phyloP scores from a whole-genome alignment of 2,113 vertebrate genomes.

The Calidris pygmaea region DNA sequence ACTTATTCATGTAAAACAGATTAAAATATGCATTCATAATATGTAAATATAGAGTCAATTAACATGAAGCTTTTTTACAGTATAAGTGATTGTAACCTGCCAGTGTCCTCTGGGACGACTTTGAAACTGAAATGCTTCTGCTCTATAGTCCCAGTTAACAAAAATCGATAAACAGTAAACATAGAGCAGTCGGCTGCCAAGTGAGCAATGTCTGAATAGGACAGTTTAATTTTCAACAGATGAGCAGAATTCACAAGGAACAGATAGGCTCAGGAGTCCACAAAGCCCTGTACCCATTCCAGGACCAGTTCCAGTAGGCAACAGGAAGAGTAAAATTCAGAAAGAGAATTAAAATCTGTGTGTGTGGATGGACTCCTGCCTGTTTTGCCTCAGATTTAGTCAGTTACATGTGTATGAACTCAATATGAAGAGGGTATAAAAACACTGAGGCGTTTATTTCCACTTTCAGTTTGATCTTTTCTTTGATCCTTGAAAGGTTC shows the following conservation, averaged over 20 bases:
- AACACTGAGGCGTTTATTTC: background rate
- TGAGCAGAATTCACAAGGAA: constrained; percentile 22
- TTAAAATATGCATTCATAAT: constrained; percentile 75
- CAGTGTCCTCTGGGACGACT: constrained; percentile 67
- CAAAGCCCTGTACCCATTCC: background rate
- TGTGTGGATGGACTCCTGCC: background rate
- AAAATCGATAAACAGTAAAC: constrained; percentile 72
- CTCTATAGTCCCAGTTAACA: constrained; percentile 56
- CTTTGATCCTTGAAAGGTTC: constrained; percentile 13
- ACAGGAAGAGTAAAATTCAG: background rate
- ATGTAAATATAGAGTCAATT: constrained; percentile 76
- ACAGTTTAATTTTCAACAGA: constrained; percentile 49
- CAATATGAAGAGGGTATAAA: background rate
- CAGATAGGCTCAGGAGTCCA: background rate
- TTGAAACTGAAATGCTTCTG: constrained; percentile 67
- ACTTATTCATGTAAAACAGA: constrained; percentile 73
- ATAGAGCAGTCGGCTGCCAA: constrained; percentile 52
- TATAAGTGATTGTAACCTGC: constrained; percentile 69
- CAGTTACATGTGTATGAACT: background rate
- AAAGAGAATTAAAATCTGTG: background rate
- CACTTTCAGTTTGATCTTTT: background rate
- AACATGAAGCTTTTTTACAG: constrained; percentile 57
- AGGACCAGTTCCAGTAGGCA: background rate
- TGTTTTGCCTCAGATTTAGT: background rate
- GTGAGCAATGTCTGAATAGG: constrained; percentile 41